Percentiles rank a stretch among this genome's conserved stretches.
These are phyloP conservation scores for Folsomia candida DNA, from an alignment of 2,888 invertebrate genomes.

Conservation along the genomic window DNA sequence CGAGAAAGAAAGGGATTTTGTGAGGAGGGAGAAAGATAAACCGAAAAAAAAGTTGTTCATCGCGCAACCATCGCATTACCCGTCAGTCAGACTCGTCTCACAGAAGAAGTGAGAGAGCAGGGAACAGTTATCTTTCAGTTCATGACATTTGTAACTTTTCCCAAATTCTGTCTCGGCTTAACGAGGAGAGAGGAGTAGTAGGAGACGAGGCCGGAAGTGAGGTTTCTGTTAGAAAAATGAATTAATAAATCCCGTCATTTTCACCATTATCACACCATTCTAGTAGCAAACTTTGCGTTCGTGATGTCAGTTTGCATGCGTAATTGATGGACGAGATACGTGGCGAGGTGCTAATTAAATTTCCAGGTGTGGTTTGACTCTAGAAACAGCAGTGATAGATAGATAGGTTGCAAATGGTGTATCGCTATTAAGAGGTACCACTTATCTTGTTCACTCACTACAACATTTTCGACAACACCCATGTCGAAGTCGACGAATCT, in stretches of 20 bases:
- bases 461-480: not conserved
- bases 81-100: too few species aligned
- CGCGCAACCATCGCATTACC: too few species aligned
- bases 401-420: too few species aligned
- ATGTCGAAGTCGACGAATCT: slow-evolving; percentile 16
- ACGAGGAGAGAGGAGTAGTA: not conserved
- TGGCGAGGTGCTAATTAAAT: not conserved
- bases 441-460: not conserved
- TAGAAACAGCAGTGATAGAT: not conserved
- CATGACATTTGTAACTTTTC: not conserved
- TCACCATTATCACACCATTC: not conserved
- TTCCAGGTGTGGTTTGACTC: not conserved
- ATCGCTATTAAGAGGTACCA: too few species aligned
- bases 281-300: too few species aligned
- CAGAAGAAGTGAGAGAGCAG: too few species aligned
- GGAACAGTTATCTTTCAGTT: not conserved
- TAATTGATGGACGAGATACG: not conserved
- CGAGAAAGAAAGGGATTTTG: not conserved
- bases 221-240: not conserved
- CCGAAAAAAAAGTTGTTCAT: slow-evolving; percentile 6
- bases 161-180: not conserved
- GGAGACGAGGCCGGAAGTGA: slow-evolving; percentile 6
- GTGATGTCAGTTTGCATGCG: too few species aligned
- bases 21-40: slow-evolving; percentile 3
- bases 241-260: not conserved